Evolutionary conservation across 2,797 vertebrate genomes (phyloP), one percentile per base, ranked within the genome.

Genomic region (Distichodus sexfasciatus): DNA sequence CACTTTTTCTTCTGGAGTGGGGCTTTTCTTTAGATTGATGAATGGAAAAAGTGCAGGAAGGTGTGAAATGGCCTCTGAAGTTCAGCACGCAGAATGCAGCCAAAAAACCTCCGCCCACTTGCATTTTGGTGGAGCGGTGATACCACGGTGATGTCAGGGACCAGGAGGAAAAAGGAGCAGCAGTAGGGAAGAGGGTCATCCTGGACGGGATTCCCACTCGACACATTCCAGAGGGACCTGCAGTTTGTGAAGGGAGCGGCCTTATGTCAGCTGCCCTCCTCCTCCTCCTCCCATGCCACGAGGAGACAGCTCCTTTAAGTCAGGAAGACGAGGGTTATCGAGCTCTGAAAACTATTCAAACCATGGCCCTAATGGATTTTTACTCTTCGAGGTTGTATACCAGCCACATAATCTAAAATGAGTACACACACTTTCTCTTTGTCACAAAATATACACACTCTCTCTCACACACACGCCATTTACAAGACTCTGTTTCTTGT

Each of bases 201-300:
- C 21, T 51, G 46, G 15, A 55, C 12, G 55, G 75, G 40, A 66
- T 69, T 21, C 58, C 58, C 51, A 12, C 31, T 19, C 19, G 10
- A 70, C 77, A 75, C 81, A 72, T 86, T 90, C 83, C 81, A 82
- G 74, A 69, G 50, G 76, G 76, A 73, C 62, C 17, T 38, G 35
- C 19, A 72, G n/a, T 4, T 61, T 2, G 43, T 57, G 57, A 0
- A 0, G 53, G 77, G 74, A 81, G 76, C 50, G 65, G 62, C 65
- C 73, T 24, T 0, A 33, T 70, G 73, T 67, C 75, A 79, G 80
- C 72, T 74, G 69, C 75, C 79, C 54, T 72, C 69, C n/a, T n/a
- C n/a, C n/a, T n/a, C n/a, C n/a, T 63, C 77, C 65, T 57, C 43
- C 36, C 48, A 35, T 43, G 43, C 35, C 17, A 19, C 1, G 24